phyloP scores from a whole-genome alignment of 1,140 invertebrate species.

The Bilobella aurantiaca region DNA sequence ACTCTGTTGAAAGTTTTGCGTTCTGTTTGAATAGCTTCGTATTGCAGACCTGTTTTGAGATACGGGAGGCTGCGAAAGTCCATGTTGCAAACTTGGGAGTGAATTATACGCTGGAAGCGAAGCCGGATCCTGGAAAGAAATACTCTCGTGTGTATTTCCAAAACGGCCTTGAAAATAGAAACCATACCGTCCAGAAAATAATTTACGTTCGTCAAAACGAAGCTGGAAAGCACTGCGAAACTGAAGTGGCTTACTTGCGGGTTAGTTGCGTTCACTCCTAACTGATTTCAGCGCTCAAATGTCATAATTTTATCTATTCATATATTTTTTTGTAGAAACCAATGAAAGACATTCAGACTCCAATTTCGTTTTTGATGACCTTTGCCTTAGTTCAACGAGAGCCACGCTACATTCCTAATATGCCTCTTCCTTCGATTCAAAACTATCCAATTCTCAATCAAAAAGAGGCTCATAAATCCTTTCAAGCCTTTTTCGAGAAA shows the following conservation, averaged over 20 bases:
- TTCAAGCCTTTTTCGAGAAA: slow-evolving; percentile 79
- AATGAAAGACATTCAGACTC: slow-evolving; percentile 70
- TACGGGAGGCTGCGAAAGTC: slow-evolving; percentile 49
- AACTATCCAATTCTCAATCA: slow-evolving; percentile 79
- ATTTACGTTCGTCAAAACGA: slow-evolving; percentile 41
- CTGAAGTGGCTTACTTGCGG: slow-evolving; percentile 68
- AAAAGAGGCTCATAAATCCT: slow-evolving; percentile 66
- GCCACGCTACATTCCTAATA: slow-evolving; percentile 44
- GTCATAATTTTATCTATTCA: background rate
- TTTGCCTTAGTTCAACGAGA: slow-evolving; percentile 66
- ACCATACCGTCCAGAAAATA: slow-evolving; percentile 40
- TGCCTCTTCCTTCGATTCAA: slow-evolving; percentile 56
- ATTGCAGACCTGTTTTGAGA: slow-evolving; percentile 75
- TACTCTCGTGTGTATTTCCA: slow-evolving; percentile 71
- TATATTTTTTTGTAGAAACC: slow-evolving; percentile 48
- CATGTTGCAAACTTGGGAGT: slow-evolving; percentile 46
- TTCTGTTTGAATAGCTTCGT: slow-evolving; percentile 56
- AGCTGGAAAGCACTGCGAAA: slow-evolving; percentile 50
- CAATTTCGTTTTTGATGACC: slow-evolving; percentile 71
- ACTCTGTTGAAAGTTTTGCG: too few relatives aligned
- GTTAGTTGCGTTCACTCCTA: too few relatives aligned
- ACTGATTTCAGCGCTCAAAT: slow-evolving; percentile 6
- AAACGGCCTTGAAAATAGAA: slow-evolving; percentile 39
- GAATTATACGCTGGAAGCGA: slow-evolving; percentile 69
- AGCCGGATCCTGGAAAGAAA: slow-evolving; percentile 69